Percentiles rank a stretch among this genome's conserved stretches.
phyloP scores from a whole-genome alignment of 2,888 invertebrate genomes.

The Dryocosmus kuriphilus region DNA sequence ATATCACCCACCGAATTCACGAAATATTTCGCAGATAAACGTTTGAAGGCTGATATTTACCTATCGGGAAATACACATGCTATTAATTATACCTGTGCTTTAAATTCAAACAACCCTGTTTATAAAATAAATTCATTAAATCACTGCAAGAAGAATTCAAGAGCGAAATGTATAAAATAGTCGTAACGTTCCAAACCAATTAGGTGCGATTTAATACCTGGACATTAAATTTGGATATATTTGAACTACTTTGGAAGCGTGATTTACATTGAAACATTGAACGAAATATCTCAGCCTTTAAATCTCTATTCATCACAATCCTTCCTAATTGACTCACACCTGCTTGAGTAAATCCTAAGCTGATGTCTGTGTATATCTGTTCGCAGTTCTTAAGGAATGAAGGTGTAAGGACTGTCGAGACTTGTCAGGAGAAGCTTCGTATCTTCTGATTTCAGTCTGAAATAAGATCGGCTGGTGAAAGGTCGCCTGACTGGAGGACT shows the following conservation, averaged over 20 bases:
- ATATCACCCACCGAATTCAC: neutral
- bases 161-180: neutral
- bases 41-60: neutral
- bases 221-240: neutral
- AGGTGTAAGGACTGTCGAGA: slow-evolving; percentile 16
- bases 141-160: neutral
- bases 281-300: neutral
- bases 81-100: neutral
- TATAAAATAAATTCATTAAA: neutral
- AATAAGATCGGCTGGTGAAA: slow-evolving; percentile 36
- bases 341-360: slow-evolving; percentile 17
- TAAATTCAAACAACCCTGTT: neutral
- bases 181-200: neutral
- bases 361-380: neutral
- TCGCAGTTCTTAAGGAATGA: slow-evolving; percentile 9
- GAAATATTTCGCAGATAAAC: neutral
- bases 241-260: neutral
- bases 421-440: slow-evolving; percentile 30
- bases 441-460: slow-evolving; percentile 37
- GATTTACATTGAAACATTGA: neutral
- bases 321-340: slow-evolving; percentile 33
- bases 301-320: slow-evolving; percentile 34
- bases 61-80: neutral
- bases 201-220: neutral
- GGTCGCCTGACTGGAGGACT: slow-evolving; percentile 30